Percentiles rank a stretch among this genome's conserved stretches.
Conservation (phyloP, 2,888 invertebrate genomes). For the Linyphia triangularis region DNA sequence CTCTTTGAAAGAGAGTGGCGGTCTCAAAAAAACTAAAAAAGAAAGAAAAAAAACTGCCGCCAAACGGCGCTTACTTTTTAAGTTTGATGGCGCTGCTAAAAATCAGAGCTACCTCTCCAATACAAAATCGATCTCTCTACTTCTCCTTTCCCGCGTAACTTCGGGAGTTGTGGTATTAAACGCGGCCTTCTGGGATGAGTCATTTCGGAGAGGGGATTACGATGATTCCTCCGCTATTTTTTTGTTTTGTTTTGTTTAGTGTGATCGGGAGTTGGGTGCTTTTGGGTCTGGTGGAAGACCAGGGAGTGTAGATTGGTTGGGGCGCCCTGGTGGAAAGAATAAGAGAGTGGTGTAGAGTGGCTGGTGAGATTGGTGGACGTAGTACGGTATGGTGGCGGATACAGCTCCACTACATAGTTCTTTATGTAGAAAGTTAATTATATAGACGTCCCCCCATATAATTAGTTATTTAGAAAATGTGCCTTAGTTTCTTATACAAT, state of each 20-base stretch:
- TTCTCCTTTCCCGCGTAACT: slow-evolving; percentile 59
- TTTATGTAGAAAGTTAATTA: too few species aligned
- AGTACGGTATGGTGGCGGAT: too few species aligned
- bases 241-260: not conserved
- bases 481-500: too few species aligned
- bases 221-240: not conserved
- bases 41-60: not conserved
- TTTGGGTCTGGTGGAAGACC: too few species aligned
- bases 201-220: slow-evolving; percentile 39
- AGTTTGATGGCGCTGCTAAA: slow-evolving; percentile 47
- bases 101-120: slow-evolving; percentile 60
- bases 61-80: slow-evolving; percentile 53
- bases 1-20: not conserved
- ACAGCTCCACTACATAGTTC: too few species aligned
- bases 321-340: not conserved
- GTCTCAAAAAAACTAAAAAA: not conserved
- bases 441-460: too few species aligned
- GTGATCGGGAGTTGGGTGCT: not conserved
- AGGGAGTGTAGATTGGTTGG: too few species aligned
- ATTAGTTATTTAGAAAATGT: too few species aligned
- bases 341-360: not conserved
- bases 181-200: slow-evolving; percentile 50
- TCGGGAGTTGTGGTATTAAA: slow-evolving; percentile 52
- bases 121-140: slow-evolving; percentile 63
- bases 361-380: too few species aligned